Percentiles rank a stretch among this genome's conserved stretches.
Evolutionary conservation across 1,140 invertebrate species (phyloP).

Genomic region (Platorchestia sp.): DNA sequence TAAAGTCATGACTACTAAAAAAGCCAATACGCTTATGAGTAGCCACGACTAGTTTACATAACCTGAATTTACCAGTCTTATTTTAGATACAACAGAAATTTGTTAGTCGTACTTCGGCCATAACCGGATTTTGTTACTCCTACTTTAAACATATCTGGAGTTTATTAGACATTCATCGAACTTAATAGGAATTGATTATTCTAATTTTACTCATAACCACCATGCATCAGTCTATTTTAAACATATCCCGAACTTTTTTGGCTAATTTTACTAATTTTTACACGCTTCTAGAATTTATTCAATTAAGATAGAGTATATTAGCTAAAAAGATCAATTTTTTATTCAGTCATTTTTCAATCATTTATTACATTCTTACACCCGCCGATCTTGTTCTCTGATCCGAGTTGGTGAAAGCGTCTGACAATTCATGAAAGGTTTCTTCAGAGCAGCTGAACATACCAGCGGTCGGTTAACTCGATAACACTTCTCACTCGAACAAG

Average conservation of each 20-base stretch:
- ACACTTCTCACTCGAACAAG: neutral
- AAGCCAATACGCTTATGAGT: too few relatives aligned
- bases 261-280: neutral
- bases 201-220: too few relatives aligned
- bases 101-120: too few relatives aligned
- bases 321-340: neutral
- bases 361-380: neutral
- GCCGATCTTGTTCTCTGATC: neutral
- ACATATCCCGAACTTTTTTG: neutral
- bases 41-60: too few relatives aligned
- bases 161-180: too few relatives aligned
- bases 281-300: neutral
- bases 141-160: too few relatives aligned
- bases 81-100: too few relatives aligned
- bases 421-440: neutral
- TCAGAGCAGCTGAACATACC: neutral
- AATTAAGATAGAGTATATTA: neutral
- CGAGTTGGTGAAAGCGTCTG: neutral
- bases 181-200: too few relatives aligned
- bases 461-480: neutral
- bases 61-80: too few relatives aligned
- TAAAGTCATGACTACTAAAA: too few relatives aligned
- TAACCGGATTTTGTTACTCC: too few relatives aligned
- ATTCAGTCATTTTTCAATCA: neutral
- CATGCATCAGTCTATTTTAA: too few relatives aligned